Evolutionary conservation across 2,797 vertebrate species (phyloP).

Genomic region (Scolopax rusticola): DNA sequence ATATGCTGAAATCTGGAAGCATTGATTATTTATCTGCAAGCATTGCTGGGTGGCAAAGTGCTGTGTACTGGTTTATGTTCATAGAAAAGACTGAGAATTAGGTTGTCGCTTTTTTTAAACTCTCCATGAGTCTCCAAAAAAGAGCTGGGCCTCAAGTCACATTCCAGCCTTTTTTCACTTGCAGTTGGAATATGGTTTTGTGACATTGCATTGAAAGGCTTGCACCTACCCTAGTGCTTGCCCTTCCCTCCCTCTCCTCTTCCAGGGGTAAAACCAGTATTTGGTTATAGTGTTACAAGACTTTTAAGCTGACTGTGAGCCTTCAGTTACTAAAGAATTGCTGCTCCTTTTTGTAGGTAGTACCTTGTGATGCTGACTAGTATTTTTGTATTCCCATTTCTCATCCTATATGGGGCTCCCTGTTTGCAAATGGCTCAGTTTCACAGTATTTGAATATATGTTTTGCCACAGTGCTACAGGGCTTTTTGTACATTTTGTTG

Average conservation of each 20-base stretch:
- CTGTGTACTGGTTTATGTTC: background rate
- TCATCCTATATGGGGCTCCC: background rate
- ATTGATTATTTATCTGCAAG: background rate
- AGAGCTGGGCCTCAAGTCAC: background rate
- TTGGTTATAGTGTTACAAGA: background rate
- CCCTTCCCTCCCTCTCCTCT: background rate
- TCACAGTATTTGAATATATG: background rate
- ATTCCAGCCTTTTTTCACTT: background rate
- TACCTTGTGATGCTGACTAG: background rate
- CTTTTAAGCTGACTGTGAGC: background rate
- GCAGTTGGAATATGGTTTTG: background rate
- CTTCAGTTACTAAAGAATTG: background rate
- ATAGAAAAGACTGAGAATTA: background rate
- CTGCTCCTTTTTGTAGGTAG: background rate
- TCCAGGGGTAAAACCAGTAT: background rate
- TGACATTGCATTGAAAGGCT: background rate
- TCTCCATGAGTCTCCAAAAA: background rate
- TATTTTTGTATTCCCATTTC: background rate
- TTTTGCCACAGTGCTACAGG: background rate
- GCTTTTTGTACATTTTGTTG: background rate
- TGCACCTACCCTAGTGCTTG: background rate
- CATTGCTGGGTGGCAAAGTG: background rate
- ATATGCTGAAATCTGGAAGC: background rate
- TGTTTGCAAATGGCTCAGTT: background rate
- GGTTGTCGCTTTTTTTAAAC: background rate